Percentiles rank a stretch among this genome's conserved stretches.
These are phyloP conservation scores for Plectrocnemia conspersa DNA, from an alignment of 1,140 invertebrate genomes.

Conservation along the genomic window DNA sequence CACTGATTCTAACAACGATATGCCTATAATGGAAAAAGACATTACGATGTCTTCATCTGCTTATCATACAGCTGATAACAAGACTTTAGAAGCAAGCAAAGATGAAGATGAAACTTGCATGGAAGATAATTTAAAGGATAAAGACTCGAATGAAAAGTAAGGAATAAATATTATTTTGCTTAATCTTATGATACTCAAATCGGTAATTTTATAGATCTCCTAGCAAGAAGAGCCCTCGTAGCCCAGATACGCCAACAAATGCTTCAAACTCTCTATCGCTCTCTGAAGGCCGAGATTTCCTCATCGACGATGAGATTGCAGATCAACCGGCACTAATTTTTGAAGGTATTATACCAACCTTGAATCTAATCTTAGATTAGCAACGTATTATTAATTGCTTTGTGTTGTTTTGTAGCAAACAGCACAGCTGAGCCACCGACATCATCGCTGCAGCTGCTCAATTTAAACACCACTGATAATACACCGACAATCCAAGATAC, in stretches of 20 bases:
- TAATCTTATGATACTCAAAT: background rate
- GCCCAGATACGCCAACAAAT: slow-evolving; percentile 70
- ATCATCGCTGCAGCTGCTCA: slow-evolving; percentile 32
- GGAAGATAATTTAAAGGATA: slow-evolving; percentile 40
- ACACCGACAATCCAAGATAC: slow-evolving; percentile 30
- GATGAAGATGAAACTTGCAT: slow-evolving; percentile 37
- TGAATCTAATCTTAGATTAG: slow-evolving; percentile 27
- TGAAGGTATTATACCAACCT: no score
- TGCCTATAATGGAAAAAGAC: slow-evolving; percentile 45
- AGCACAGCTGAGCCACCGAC: slow-evolving; percentile 32
- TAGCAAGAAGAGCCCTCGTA: slow-evolving; percentile 44
- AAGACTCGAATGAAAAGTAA: slow-evolving; percentile 30
- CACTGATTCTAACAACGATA: slow-evolving; percentile 57
- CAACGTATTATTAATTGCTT: slow-evolving; percentile 7
- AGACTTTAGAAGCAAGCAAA: slow-evolving; percentile 36
- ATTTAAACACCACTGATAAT: slow-evolving; percentile 27
- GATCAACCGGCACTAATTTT: slow-evolving; percentile 83
- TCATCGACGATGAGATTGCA: slow-evolving; percentile 85
- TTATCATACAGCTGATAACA: slow-evolving; percentile 47
- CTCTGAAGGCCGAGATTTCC: slow-evolving; percentile 66
- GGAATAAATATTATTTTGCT: no score
- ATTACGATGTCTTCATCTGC: slow-evolving; percentile 43
- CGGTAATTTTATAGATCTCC: slow-evolving; percentile 23
- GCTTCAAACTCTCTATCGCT: slow-evolving; percentile 70
- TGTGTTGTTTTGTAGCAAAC: slow-evolving; percentile 23